These are phyloP conservation scores for Taenaris catops DNA, from an alignment of 2,888 invertebrate species.

Conservation along the genomic window DNA sequence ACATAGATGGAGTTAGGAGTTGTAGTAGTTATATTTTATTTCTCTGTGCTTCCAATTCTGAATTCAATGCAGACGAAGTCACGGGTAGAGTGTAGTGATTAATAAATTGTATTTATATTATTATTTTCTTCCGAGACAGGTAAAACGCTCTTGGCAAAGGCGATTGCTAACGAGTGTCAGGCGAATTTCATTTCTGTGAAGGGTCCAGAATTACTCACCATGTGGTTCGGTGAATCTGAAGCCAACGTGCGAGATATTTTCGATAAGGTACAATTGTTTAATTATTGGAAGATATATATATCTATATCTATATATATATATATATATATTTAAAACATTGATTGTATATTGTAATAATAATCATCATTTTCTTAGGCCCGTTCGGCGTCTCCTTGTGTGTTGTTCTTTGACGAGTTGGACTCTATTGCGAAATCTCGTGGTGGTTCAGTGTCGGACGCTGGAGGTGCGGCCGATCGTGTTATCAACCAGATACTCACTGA, in stretches of 20 bases:
- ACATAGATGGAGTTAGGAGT: too few relatives aligned
- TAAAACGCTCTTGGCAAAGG: constrained; percentile 96
- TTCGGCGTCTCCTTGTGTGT: constrained; percentile 98
- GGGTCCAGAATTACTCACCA: constrained; percentile 97
- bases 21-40: too few relatives aligned
- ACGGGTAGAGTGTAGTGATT: too few relatives aligned
- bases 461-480: constrained; percentile 98
- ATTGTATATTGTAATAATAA: too few relatives aligned
- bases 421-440: constrained; percentile 99
- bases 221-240: constrained; percentile 99
- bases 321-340: too few relatives aligned
- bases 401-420: constrained; percentile 99
- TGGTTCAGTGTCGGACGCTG: constrained; percentile 97
- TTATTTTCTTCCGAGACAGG: constrained; percentile 39
- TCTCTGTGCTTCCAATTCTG: too few relatives aligned
- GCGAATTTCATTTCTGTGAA: constrained; percentile 99
- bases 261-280: constrained; percentile 98
- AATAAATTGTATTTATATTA: too few relatives aligned
- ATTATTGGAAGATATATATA: too few relatives aligned
- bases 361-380: constrained; percentile 88
- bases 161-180: constrained; percentile 99
- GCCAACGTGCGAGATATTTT: constrained; percentile 99
- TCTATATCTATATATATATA: too few relatives aligned
- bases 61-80: too few relatives aligned
- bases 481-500: constrained; percentile 99